Base-by-base conservation (phyloP, 2,888 invertebrate species). In the Lamproptera curius region DNA sequence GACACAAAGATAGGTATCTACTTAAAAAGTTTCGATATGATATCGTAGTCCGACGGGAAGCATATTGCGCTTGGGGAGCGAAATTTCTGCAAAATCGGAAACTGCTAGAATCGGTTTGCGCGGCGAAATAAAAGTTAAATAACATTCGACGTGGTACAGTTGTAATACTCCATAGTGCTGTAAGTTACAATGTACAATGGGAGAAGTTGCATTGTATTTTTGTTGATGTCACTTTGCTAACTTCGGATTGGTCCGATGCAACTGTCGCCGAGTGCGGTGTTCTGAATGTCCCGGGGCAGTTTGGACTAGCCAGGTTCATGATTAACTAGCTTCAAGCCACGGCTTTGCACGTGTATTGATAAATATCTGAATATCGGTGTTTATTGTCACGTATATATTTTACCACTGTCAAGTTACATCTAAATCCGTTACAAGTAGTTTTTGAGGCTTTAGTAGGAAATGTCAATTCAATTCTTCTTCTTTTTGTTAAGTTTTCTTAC, bases 181-280 rank as follows among this genome's bases (percentile, higher is more conserved):
- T 17, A 43, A 49, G 28, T 49, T 49, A 43, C 43, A 49, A 43
- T 34, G 48, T 26, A 34, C 38, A n/a, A 49, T 39, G 43, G 9
- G 43, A 6, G 14, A 43, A 49, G 26, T 49, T 49, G 35, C 43
- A 49, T 49, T 49, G 48, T 49, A 43, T 49, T 43, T 49, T 43
- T 49, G 48, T 49, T 43, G 48, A 49, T 49, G 48, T 49, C 48
- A 49, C 48, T 49, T 49, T 28, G 39, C 28, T 28, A 49, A 49
- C 48, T 49, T 43, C 39, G 31, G 33, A 49, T 49, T 49, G 43
- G 39, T 28, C 43, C 48, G 43, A 43, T 49, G 40, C 43, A 49
- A 43, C 28, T 46, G 16, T 35, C 33, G 46, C 34, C 16, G 42
- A 16, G 2, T 15, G 37, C 20, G 9, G 16, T 16, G 28, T 40